Percentiles rank a stretch among this genome's conserved stretches.
Conservation (phyloP, 2,888 invertebrate genomes). For the Dicyrtomina minuta region DNA sequence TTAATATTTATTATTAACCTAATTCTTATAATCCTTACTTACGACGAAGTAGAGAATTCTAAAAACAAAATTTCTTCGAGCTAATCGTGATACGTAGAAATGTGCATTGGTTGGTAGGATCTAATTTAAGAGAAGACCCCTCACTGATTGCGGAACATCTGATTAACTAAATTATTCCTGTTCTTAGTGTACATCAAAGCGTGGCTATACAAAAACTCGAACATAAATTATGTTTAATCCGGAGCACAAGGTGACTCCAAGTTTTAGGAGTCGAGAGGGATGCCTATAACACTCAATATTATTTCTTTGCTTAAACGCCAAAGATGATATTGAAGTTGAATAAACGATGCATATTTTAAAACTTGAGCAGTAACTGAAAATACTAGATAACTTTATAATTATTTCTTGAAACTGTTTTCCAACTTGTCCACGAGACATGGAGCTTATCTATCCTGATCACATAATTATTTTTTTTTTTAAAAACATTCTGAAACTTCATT, state of each 20-base stretch:
- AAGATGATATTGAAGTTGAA: too few species aligned
- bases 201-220: constrained; percentile 82
- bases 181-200: constrained; percentile 87
- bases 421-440: too few species aligned
- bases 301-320: constrained; percentile 59
- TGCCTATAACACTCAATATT: constrained; percentile 60
- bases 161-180: constrained; percentile 76
- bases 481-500: constrained; percentile 63
- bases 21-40: constrained; percentile 51
- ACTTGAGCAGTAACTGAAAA: background rate
- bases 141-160: constrained; percentile 79
- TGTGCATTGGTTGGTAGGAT: constrained; percentile 62
- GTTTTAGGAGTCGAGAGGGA: constrained; percentile 61
- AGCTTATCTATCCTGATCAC: constrained; percentile 57
- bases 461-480: constrained; percentile 64
- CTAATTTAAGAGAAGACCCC: constrained; percentile 79
- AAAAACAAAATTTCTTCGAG: constrained; percentile 74
- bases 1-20: background rate
- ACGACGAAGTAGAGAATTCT: constrained; percentile 77
- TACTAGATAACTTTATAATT: background rate
- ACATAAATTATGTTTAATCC: constrained; percentile 90
- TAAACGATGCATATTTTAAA: too few species aligned
- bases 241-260: constrained; percentile 66
- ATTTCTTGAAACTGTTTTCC: too few species aligned
- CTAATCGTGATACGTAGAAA: constrained; percentile 56